A percentile compares a stretch with the other conserved stretches of the same genome.
Conservation (phyloP, 2,888 invertebrate genomes). For the Seira sanloemensis region DNA sequence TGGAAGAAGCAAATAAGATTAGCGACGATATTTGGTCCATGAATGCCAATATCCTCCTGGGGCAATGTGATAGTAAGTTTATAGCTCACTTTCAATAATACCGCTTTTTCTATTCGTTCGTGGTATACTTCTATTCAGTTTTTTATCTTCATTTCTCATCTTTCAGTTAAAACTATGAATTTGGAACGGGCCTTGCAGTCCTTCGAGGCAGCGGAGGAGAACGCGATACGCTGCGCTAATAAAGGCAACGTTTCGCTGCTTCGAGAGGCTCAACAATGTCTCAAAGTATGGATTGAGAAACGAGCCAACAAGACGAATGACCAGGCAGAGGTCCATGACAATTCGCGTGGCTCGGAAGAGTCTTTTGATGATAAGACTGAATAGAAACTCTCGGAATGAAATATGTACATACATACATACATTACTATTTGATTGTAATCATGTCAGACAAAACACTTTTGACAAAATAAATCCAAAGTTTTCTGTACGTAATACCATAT, state of each 20-base stretch:
- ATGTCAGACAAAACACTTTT: no score
- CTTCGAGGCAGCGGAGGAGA: slow-evolving; percentile 68
- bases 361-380: slow-evolving; percentile 46
- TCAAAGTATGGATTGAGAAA: slow-evolving; percentile 71
- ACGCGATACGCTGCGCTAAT: slow-evolving; percentile 63
- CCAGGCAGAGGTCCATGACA: slow-evolving; percentile 16
- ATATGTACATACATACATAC: no score
- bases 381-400: no score
- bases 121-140: neutral
- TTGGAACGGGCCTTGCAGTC: slow-evolving; percentile 60
- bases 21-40: slow-evolving; percentile 71
- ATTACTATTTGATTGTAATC: no score
- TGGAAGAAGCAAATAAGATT: slow-evolving; percentile 71
- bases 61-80: slow-evolving; percentile 70
- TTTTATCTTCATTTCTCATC: neutral
- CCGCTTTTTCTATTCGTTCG: neutral
- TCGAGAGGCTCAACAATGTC: slow-evolving; percentile 72
- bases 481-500: no score
- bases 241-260: slow-evolving; percentile 67
- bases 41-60: slow-evolving; percentile 70
- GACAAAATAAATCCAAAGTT: neutral
- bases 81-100: neutral
- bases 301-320: slow-evolving; percentile 48
- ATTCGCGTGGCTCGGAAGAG: slow-evolving; percentile 51
- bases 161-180: slow-evolving; percentile 67